Evolutionary conservation across 92 coral and sea anemone species (phyloP), one percentile per base, ranked within the genome.

Genomic region (Porites rus): DNA sequence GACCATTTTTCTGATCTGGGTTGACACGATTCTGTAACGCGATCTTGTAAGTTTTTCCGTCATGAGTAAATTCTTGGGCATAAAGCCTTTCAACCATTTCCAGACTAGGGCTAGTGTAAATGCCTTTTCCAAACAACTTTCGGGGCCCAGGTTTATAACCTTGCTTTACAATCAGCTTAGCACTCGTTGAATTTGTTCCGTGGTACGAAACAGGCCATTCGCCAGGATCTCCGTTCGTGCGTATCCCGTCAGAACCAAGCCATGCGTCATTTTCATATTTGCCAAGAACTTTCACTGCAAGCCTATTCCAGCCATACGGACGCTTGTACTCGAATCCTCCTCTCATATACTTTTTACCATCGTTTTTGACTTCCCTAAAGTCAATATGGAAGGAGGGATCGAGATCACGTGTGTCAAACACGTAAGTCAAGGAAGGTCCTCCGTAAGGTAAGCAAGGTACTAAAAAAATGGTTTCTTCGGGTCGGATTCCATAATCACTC

Each of bases 161-260:
- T 6, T 70, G 20, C 38, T 88, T 72, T 21, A 84, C 18, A 59
- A 93, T 93, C 58, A 62, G 12, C 54, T 75, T 51, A 1, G 84
- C 87, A 18, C 50, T 84, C 6, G 19, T 61, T 28, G 73, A 24
- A 18, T 77, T 64, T 22, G 96, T 93, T 0, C 94, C 96, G 38
- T 91, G 96, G 59, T 93, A 93, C 38, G 94, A 88, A 7, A 93
- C 96, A 3, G 96, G 93, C 96, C 96, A 93, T 76, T 91, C 96
- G 16, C 82, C 91, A 13, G 80, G 59, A n/a, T 86, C 71, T 18
- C 72, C 72, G 51, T 56, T 65, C 0, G 94, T 93, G 50, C 96
- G 91, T 10, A 91, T 86, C 14, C 96, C 96, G 38, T 88, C n/a
- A 3, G 88, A 88, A 2, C 96, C 96, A 65, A 93, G 93, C 96